Evolutionary conservation across 2,797 vertebrate species (phyloP).

Genomic region (Gymnocypris eckloni): DNA sequence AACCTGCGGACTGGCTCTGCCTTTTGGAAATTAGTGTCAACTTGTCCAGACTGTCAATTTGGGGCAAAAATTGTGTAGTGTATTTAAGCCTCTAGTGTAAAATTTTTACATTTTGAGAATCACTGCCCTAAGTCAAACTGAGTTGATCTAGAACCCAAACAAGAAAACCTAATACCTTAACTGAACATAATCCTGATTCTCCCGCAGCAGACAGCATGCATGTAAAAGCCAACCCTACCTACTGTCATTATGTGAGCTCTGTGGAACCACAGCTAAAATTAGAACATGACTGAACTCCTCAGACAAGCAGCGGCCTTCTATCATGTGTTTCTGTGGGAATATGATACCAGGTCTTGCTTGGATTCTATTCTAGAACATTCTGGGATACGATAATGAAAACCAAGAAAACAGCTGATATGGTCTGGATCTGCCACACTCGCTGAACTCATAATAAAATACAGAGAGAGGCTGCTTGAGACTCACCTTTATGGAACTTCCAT

Average conservation of each 20-base stretch:
- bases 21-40: neutral
- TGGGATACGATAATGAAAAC: constrained; percentile 49
- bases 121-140: neutral
- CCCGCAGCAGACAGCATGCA: constrained; percentile 29
- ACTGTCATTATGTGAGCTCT: constrained; percentile 72
- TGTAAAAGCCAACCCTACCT: constrained; percentile 65
- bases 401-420: constrained; percentile 50
- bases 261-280: constrained; percentile 78
- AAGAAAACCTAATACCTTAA: neutral
- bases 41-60: neutral
- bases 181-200: constrained; percentile 11
- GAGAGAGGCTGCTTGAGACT: neutral
- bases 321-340: constrained; percentile 73
- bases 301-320: constrained; percentile 78
- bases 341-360: constrained; percentile 71
- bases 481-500: constrained; percentile 95
- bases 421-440: neutral
- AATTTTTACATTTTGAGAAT: neutral
- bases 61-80: neutral
- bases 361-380: constrained; percentile 57
- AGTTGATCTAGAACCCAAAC: neutral
- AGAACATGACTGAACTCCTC: constrained; percentile 73
- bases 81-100: neutral
- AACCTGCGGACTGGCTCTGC: neutral
- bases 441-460: neutral